Evolutionary conservation across 2,888 invertebrate species (phyloP).

Genomic region (Drosophila lutescens): DNA sequence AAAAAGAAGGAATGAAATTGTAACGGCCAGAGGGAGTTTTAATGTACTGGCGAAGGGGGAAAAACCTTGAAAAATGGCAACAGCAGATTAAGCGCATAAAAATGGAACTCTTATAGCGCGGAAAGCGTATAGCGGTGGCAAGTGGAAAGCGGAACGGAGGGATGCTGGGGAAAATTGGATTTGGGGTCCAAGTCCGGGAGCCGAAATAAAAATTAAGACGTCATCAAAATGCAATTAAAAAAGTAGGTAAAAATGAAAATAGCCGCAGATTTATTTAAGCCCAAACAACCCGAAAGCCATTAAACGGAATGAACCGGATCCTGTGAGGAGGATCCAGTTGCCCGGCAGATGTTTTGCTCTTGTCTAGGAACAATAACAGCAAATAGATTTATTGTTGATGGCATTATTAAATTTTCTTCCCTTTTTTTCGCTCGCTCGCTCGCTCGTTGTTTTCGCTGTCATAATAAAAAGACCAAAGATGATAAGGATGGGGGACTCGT

Average conservation of each 20-base stretch:
- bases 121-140: background rate
- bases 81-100: conserved; percentile 77
- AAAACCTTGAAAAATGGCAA: conserved; percentile 74
- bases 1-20: conserved; percentile 59
- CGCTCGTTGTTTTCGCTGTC: conserved; percentile 46
- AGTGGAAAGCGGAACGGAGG: too few species aligned
- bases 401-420: conserved; percentile 77
- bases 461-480: conserved; percentile 65
- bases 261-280: conserved; percentile 75
- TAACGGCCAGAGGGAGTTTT: conserved; percentile 76
- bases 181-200: conserved; percentile 26
- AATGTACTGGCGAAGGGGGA: conserved; percentile 59
- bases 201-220: conserved; percentile 77
- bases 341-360: conserved; percentile 41
- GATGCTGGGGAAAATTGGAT: conserved; percentile 49
- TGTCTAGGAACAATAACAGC: conserved; percentile 56
- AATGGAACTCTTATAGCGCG: conserved; percentile 38
- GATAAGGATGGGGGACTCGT: background rate
- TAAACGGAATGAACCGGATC: conserved; percentile 43
- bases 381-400: conserved; percentile 81
- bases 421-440: conserved; percentile 30
- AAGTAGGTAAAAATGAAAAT: conserved; percentile 74
- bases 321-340: conserved; percentile 1
- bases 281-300: conserved; percentile 43
- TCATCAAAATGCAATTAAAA: conserved; percentile 80